Conservation (phyloP, 2,888 invertebrate species). For the Microctonus aethiopoides region DNA sequence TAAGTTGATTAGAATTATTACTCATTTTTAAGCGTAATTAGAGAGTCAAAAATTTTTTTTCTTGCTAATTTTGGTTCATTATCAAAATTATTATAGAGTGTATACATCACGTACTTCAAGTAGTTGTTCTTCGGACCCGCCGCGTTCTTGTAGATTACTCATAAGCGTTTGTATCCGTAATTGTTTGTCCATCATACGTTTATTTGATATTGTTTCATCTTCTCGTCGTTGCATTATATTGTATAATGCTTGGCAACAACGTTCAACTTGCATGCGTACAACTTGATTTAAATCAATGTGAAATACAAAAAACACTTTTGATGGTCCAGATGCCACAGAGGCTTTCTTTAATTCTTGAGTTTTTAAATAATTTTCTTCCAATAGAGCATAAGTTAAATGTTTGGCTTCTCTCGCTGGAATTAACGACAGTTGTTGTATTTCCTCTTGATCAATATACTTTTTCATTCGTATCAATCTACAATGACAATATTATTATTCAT, state of each 20-base stretch:
- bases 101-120: constrained; percentile 78
- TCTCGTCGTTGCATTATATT: constrained; percentile 77
- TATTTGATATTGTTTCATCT: constrained; percentile 76
- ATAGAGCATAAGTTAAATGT: constrained; percentile 83
- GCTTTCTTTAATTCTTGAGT: constrained; percentile 80
- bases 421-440: constrained; percentile 93
- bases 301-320: constrained; percentile 84
- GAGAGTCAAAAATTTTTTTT: too few species aligned
- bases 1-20: too few species aligned
- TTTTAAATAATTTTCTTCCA: constrained; percentile 82
- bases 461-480: constrained; percentile 80
- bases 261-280: constrained; percentile 76
- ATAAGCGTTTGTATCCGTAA: constrained; percentile 85
- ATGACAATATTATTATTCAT: constrained; percentile 8
- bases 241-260: constrained; percentile 77
- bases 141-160: constrained; percentile 81
- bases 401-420: constrained; percentile 94
- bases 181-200: constrained; percentile 87
- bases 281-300: constrained; percentile 78
- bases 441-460: constrained; percentile 89
- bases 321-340: constrained; percentile 79
- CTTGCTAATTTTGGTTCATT: too few species aligned
- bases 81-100: too few species aligned
- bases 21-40: too few species aligned
- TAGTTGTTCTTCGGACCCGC: constrained; percentile 82